phyloP scores from a whole-genome alignment of 2,888 invertebrate genomes.

The Drosophila testacea region DNA sequence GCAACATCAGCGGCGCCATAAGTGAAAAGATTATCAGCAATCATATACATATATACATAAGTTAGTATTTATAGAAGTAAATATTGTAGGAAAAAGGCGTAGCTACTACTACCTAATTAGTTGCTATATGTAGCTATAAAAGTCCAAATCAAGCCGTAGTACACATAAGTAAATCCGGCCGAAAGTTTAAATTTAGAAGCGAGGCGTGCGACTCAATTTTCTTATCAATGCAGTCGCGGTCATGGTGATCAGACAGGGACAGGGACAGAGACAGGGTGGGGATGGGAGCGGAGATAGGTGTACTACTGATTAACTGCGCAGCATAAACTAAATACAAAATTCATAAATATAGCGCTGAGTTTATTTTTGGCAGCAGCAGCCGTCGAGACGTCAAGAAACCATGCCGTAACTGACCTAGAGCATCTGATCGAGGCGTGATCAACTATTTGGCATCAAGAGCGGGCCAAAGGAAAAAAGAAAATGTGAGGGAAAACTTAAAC shows the following conservation, averaged over 20 bases:
- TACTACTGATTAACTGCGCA: constrained; percentile 70
- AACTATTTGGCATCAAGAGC: constrained; percentile 45
- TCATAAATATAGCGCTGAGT: constrained; percentile 63
- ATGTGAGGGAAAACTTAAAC: constrained; percentile 1
- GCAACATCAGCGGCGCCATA: constrained; percentile 54
- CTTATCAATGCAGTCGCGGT: constrained; percentile 57
- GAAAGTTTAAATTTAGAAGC: constrained; percentile 64
- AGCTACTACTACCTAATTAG: constrained; percentile 22
- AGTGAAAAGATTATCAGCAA: constrained; percentile 43
- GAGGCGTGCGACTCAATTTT: constrained; percentile 55
- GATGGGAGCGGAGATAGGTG: background rate
- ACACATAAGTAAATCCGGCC: constrained; percentile 22
- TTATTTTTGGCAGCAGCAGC: constrained; percentile 61
- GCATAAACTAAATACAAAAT: constrained; percentile 64
- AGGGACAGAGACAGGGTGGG: background rate
- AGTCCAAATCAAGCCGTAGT: background rate
- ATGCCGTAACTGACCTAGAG: constrained; percentile 81
- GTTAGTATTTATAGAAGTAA: background rate
- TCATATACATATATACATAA: constrained; percentile 6
- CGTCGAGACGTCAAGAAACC: constrained; percentile 17
- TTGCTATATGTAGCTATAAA: constrained; percentile 8
- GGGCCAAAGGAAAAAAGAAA: constrained; percentile 7
- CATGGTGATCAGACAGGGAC: constrained; percentile 19
- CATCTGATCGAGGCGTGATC: constrained; percentile 81
- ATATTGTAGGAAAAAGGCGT: constrained; percentile 28